phyloP scores from a whole-genome alignment of 2,888 invertebrate species.

The Cheilosia pagana region DNA sequence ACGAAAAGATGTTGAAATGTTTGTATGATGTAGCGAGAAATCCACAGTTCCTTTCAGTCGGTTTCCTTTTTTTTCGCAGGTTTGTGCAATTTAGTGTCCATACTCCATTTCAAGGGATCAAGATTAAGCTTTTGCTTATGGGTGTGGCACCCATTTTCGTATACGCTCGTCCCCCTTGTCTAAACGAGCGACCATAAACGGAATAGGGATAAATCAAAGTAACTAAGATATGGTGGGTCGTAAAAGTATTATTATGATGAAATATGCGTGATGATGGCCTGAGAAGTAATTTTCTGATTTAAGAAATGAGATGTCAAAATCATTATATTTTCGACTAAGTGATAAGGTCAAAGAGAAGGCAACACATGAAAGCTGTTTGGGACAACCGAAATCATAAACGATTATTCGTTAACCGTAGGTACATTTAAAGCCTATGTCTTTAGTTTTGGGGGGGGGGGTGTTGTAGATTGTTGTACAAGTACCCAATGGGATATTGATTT shows the following conservation, averaged over 20 bases:
- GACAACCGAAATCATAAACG: too few relatives aligned
- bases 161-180: slow-evolving; percentile 20
- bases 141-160: slow-evolving; percentile 34
- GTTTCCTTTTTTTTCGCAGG: slow-evolving; percentile 8
- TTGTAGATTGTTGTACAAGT: too few relatives aligned
- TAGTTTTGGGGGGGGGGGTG: too few relatives aligned
- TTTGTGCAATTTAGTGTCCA: slow-evolving; percentile 35
- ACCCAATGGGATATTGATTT: too few relatives aligned
- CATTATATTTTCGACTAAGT: slow-evolving; percentile 18
- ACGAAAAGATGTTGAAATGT: slow-evolving; percentile 24
- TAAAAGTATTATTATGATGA: slow-evolving; percentile 56
- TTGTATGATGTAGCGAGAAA: slow-evolving; percentile 18
- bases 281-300: slow-evolving; percentile 47
- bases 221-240: slow-evolving; percentile 46
- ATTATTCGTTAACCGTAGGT: too few relatives aligned
- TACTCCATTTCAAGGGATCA: slow-evolving; percentile 33
- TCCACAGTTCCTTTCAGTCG: slow-evolving; percentile 11
- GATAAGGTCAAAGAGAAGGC: background rate
- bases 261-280: slow-evolving; percentile 41
- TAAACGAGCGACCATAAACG: slow-evolving; percentile 63
- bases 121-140: slow-evolving; percentile 40
- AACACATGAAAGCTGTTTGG: background rate
- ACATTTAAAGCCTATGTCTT: too few relatives aligned
- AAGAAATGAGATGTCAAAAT: slow-evolving; percentile 34
- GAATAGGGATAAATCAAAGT: slow-evolving; percentile 57